Evolutionary conservation across 1,140 invertebrate species (phyloP), one percentile per base, ranked within the genome.

Genomic region (Drosophila pandora): DNA sequence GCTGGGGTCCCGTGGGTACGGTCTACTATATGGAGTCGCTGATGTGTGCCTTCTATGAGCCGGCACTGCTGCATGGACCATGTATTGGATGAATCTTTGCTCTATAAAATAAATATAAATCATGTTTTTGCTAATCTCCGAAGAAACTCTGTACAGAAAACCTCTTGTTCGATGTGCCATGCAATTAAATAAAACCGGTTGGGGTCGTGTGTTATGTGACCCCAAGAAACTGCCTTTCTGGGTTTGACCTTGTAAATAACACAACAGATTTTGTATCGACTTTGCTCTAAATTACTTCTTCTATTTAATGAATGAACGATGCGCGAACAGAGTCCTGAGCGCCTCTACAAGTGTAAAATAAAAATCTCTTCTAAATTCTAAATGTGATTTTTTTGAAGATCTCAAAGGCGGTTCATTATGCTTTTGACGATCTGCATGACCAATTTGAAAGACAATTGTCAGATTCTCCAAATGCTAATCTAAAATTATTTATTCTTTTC

Each of bases 1-100:
- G 90, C 60, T 91, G 90, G 90, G 90, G 90, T 70, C 90, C 90
- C 23, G 80, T 91, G 34, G 90, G 89, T 91, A 91, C 85, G 79
- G 90, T 63, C 77, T 82, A 75, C 78, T 82, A 79, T 67, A 84
- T 81, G 79, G 90, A 91, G 67, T 90, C 90, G 74, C 67, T 91
- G 70, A 90, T 91, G 83, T 77, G 79, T 67, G 89, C 82, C 63
- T 76, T 90, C 65, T 85, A 87, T 74, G 79, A 90, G 62, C 77
- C 90, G 61, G 64, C 75, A 55, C 74, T 90, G 84, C 90, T 90
- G 89, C 90, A 91, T 91, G 90, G 85, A 90, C 90, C 90, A 91
- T 91, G 90, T 91, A 91, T 90, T 89, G 83, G 83, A 88, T 88
- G 71, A 88, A 72, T 73, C 62, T 73, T 88, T 77, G n/a, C 34